Evolutionary conservation across 1,140 invertebrate species (phyloP).

Genomic region (Drosophila tsacasi): DNA sequence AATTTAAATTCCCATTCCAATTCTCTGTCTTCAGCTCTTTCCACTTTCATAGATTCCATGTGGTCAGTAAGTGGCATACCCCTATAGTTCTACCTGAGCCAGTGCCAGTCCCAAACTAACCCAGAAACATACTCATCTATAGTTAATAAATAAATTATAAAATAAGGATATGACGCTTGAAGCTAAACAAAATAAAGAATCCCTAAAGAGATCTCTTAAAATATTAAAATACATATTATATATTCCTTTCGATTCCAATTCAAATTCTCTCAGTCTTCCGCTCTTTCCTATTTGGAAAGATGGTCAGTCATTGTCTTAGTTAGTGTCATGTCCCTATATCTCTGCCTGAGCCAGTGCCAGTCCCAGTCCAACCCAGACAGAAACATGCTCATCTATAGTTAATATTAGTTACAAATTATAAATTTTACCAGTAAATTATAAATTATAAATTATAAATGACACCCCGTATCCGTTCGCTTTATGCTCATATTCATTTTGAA

Average conservation of each 20-base stretch:
- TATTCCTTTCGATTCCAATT: not conserved
- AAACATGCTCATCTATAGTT: conserved; percentile 15
- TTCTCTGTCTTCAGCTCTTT: not conserved
- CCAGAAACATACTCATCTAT: conserved; percentile 11
- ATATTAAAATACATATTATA: not conserved
- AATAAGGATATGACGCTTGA: conserved; percentile 18
- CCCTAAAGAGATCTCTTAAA: not conserved
- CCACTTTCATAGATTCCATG: not conserved
- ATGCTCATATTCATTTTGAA: not conserved
- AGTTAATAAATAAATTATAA: not conserved
- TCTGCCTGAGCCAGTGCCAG: not conserved
- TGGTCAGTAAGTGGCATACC: conserved; percentile 22
- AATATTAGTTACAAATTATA: not conserved
- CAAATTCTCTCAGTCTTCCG: not conserved
- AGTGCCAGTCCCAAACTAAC: not conserved
- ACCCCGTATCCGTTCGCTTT: not conserved
- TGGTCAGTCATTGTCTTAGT: not conserved
- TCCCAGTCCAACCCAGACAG: not conserved
- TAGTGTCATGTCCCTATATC: conserved; percentile 26
- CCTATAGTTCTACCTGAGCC: conserved; percentile 8
- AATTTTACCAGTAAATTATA: too few species aligned
- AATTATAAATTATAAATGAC: not conserved
- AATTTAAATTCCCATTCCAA: not conserved
- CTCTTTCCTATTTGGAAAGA: not conserved
- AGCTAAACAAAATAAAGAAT: too few species aligned